Evolutionary conservation across 2,888 invertebrate genomes (phyloP).

Genomic region (Gymnoscelis rufifasciata): DNA sequence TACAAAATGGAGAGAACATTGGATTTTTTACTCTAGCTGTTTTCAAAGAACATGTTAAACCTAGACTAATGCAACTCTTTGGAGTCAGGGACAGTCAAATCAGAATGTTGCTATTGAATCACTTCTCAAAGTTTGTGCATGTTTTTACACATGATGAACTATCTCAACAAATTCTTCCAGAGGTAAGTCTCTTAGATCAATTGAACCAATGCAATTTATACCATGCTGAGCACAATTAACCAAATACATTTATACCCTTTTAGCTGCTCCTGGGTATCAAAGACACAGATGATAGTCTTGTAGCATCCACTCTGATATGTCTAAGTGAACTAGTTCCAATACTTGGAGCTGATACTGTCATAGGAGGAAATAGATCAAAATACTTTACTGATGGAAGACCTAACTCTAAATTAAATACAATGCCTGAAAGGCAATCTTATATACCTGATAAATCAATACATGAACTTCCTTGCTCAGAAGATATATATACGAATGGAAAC

Average conservation of each 20-base stretch:
- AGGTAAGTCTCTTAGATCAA: constrained; percentile 67
- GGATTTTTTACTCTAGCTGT: constrained; percentile 83
- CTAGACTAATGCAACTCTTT: constrained; percentile 88
- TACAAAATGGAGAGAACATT: constrained; percentile 60
- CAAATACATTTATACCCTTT: constrained; percentile 34
- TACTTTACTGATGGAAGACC: constrained; percentile 93
- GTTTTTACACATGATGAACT: constrained; percentile 87
- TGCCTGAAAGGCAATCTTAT: constrained; percentile 34
- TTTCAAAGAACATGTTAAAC: constrained; percentile 87
- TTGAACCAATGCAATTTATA: not conserved
- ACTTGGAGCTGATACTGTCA: constrained; percentile 89
- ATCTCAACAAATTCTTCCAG: constrained; percentile 89
- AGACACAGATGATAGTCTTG: constrained; percentile 90
- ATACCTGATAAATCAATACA: constrained; percentile 45
- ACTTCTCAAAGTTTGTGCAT: constrained; percentile 87
- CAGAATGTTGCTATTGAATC: constrained; percentile 85
- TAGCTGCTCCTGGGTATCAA: constrained; percentile 91
- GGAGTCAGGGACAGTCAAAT: constrained; percentile 90
- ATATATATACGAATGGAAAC: constrained; percentile 41
- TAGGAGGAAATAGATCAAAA: constrained; percentile 89
- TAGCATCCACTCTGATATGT: constrained; percentile 88
- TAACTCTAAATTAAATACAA: constrained; percentile 58
- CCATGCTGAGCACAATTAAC: not conserved
- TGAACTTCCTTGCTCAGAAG: constrained; percentile 60
- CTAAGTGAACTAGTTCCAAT: constrained; percentile 91